These are phyloP conservation scores for Dasyornis broadbenti DNA, from an alignment of 2,113 vertebrate genomes.

Conservation along the genomic window DNA sequence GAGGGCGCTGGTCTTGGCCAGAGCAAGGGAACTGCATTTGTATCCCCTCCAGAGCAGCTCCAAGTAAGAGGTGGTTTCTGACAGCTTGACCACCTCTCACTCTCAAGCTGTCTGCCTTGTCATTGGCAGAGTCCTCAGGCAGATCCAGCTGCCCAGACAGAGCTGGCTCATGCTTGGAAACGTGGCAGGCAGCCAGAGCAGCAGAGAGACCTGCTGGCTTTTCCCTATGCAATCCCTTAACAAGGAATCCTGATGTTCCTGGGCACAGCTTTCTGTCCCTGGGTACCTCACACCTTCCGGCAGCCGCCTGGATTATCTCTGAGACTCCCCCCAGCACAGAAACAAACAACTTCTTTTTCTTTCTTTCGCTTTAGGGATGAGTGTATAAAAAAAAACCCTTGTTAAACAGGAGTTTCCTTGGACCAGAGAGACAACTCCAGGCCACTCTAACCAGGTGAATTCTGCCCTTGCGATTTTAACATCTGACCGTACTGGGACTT, in stretches of 20 bases:
- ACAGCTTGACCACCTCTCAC: slow-evolving; percentile 21
- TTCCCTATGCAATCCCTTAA: background rate
- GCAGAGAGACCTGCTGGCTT: slow-evolving; percentile 26
- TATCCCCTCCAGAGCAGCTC: background rate
- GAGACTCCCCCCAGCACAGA: background rate
- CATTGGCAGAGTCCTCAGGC: slow-evolving; percentile 24
- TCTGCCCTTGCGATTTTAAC: background rate
- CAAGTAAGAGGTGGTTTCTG: background rate
- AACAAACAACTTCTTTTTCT: background rate
- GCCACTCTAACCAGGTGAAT: background rate
- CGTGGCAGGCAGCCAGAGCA: slow-evolving; percentile 30
- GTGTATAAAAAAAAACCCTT: background rate
- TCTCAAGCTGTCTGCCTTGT: slow-evolving; percentile 26
- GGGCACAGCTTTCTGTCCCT: slow-evolving; percentile 3
- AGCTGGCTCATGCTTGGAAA: background rate
- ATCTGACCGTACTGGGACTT: background rate
- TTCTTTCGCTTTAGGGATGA: background rate
- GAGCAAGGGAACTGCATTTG: background rate
- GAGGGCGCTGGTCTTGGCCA: background rate
- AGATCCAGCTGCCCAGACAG: slow-evolving; percentile 48
- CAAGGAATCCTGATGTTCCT: slow-evolving; percentile 46
- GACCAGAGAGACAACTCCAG: background rate
- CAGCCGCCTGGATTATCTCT: background rate
- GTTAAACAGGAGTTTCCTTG: background rate
- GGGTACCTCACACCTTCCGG: background rate